A percentile compares a stretch with the other conserved stretches of the same genome.
These are phyloP conservation scores for Motacilla tschutschensis DNA, from an alignment of 2,113 vertebrate species.

Conservation along the genomic window DNA sequence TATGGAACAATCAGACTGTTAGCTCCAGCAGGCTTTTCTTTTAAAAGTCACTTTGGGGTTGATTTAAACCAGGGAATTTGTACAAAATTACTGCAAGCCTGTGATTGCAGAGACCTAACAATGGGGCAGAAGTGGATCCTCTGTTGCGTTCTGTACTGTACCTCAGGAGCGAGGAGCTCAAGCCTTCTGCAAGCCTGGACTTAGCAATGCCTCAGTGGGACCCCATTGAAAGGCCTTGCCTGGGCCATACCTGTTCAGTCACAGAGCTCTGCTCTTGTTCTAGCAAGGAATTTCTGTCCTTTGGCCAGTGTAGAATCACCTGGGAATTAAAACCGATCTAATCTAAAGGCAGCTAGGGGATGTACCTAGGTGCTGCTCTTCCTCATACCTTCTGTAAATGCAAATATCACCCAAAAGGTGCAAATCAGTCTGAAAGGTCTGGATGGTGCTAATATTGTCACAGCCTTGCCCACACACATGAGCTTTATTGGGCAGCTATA, in stretches of 20 bases:
- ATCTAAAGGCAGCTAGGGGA: not conserved
- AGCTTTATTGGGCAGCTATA: not conserved
- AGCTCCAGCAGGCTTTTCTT: not conserved
- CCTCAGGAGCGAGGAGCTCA: not conserved
- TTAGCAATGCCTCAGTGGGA: not conserved
- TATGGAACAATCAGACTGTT: not conserved
- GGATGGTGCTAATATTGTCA: not conserved
- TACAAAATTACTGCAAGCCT: not conserved
- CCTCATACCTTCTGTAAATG: not conserved
- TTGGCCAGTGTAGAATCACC: not conserved
- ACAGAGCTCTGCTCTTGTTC: not conserved
- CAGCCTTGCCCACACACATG: not conserved
- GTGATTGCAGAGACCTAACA: not conserved
- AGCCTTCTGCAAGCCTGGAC: not conserved
- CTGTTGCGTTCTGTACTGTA: not conserved
- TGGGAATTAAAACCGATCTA: not conserved
- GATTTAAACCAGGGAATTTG: not conserved
- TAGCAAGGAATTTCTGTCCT: not conserved
- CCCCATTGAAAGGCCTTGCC: not conserved
- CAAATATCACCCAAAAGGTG: not conserved
- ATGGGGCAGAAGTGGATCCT: not conserved
- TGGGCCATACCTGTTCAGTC: not conserved
- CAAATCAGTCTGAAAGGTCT: not conserved
- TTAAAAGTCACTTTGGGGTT: not conserved
- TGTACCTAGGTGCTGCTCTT: fast-evolving